Evolutionary conservation across 2,113 vertebrate genomes (phyloP), one percentile per base, ranked within the genome.

Genomic region (Ictalurus furcatus): DNA sequence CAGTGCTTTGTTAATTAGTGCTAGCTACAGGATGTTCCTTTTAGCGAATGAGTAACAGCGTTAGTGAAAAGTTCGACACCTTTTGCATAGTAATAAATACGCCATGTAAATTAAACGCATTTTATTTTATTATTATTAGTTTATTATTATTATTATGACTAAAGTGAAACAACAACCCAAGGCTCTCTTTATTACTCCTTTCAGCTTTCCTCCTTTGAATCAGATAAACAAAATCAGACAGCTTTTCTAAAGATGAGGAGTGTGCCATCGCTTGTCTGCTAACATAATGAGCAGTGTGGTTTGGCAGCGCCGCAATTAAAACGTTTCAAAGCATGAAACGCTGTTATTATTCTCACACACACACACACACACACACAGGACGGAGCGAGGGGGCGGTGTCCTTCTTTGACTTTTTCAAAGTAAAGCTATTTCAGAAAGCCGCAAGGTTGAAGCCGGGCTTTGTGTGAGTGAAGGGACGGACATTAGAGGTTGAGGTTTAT

Each of bases 261-360:
- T 34, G 82, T 23, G 83, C 83, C 58, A 54, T 30, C 12, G 73
- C 67, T 58, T 73, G n/a, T 67, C 58, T 40, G 44, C 80, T 40
- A 28, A n/a, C 81, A 65, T 88, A 87, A 90, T 87, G 61, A 79
- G 73, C 48, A 78, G 58, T 84, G 85, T 78, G 89, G 83, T 37
- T 79, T 52, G 87, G 81, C 78, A 82, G 78, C 23, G 12, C 87
- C 85, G 79, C 89, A 91, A 92, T 91, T 91, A 91, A 88, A 90
- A 67, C 83, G 13, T 87, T 90, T 88, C 76, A 48, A 86, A 25
- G 74, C 65, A 83, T 88, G 90, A 90, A 89, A 63, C 44, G n/a
- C 84, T 88, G 82, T 87, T 80, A 91, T 91, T 88, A 88, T 90
- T 54, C n/a, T 28, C 4, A 0, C 63, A 11, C 25, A 48, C 59